Evolutionary conservation across 1,140 invertebrate genomes (phyloP).

Genomic region (Drosophila nebulosa): DNA sequence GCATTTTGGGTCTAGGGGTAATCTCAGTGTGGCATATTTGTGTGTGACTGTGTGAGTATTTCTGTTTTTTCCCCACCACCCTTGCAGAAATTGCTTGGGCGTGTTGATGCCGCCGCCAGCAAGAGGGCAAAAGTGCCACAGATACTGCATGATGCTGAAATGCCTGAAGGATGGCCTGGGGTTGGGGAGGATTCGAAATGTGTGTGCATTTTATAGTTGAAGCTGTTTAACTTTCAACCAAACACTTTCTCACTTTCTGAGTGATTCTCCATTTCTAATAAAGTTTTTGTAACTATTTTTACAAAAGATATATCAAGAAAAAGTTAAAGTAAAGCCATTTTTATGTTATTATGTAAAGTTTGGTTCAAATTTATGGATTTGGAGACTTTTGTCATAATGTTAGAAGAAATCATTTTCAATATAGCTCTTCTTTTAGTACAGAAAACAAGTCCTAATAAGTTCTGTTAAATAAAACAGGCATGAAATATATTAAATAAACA

Average conservation of each 20-base stretch:
- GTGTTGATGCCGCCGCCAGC: conserved; percentile 43
- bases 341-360: neutral
- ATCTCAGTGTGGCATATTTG: conserved; percentile 75
- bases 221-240: conserved; percentile 12
- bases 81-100: conserved; percentile 58
- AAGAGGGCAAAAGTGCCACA: neutral
- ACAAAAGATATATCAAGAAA: neutral
- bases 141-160: neutral
- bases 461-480: too few species aligned
- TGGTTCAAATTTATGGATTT: neutral
- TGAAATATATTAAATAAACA: too few species aligned
- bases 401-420: too few species aligned
- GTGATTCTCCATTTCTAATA: neutral
- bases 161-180: neutral
- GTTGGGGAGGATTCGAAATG: neutral
- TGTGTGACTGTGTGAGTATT: conserved; percentile 20
- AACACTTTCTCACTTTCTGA: conserved; percentile 24
- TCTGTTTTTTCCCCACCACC: neutral
- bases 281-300: neutral
- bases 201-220: neutral
- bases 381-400: neutral
- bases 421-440: too few species aligned
- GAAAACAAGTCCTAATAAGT: too few species aligned
- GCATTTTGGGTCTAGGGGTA: conserved; percentile 71
- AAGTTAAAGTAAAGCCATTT: neutral